Evolutionary conservation across 2,888 invertebrate genomes (phyloP).

Genomic region (Tenthredo livida): DNA sequence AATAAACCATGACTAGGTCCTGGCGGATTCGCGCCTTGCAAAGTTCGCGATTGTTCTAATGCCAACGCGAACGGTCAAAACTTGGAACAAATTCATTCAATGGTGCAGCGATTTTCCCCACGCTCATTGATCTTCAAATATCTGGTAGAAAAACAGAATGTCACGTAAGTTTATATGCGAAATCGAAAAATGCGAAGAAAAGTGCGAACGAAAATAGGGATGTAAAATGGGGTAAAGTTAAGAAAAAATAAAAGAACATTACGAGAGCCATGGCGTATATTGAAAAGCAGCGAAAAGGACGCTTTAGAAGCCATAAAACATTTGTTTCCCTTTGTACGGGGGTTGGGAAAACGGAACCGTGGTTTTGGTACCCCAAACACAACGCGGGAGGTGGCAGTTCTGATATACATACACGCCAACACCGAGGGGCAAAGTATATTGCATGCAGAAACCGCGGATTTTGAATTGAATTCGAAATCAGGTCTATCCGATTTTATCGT

Average conservation of each 20-base stretch:
- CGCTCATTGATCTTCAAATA: too few relatives aligned
- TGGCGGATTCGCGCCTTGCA: not conserved
- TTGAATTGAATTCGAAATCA: slow-evolving; percentile 77
- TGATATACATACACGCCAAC: not conserved
- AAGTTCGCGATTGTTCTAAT: not conserved
- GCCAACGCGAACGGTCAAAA: not conserved
- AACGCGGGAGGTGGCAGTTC: too few relatives aligned
- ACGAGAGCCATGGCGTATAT: slow-evolving; percentile 12
- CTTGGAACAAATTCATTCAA: too few relatives aligned
- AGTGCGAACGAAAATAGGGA: not conserved
- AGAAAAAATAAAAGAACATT: slow-evolving; percentile 3
- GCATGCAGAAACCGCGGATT: slow-evolving; percentile 67
- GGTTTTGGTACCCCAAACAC: slow-evolving; percentile 3
- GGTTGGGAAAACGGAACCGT: not conserved
- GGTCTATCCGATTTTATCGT: slow-evolving; percentile 70
- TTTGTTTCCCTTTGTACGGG: slow-evolving; percentile 71
- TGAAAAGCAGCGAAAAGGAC: slow-evolving; percentile 65
- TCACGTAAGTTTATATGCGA: not conserved
- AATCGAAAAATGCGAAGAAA: not conserved
- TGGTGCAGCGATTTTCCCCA: too few relatives aligned
- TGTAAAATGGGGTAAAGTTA: not conserved
- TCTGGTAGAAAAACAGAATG: not conserved
- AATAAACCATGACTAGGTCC: not conserved
- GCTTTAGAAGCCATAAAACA: slow-evolving; percentile 75
- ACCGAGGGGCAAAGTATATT: slow-evolving; percentile 62